Conservation (phyloP, 2,113 vertebrate species). For the Takifugu bimaculatus region DNA sequence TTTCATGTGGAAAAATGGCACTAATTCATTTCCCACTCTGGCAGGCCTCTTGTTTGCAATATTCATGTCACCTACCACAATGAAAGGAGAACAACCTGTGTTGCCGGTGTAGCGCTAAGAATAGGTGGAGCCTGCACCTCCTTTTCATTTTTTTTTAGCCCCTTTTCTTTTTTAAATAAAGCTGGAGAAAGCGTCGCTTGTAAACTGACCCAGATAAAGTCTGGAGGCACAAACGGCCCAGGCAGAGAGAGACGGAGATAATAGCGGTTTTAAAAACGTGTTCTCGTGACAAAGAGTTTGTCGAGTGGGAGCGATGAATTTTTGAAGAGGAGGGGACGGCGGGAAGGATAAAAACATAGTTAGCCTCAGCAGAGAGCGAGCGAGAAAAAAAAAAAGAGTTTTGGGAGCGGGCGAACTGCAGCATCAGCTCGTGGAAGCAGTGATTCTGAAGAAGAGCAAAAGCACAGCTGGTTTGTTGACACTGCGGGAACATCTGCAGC, state of each 20-base stretch:
- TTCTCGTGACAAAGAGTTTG: slow-evolving; percentile 63
- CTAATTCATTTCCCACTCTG: slow-evolving; percentile 56
- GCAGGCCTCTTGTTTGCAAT: slow-evolving; percentile 59
- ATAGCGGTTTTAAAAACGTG: slow-evolving; percentile 33
- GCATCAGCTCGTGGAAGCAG: slow-evolving; percentile 64
- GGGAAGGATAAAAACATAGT: slow-evolving; percentile 2
- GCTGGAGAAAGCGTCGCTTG: slow-evolving; percentile 37
- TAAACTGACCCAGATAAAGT: slow-evolving; percentile 69
- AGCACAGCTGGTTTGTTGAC: slow-evolving; percentile 22
- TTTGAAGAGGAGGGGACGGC: slow-evolving; percentile 57
- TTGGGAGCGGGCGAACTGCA: slow-evolving; percentile 48
- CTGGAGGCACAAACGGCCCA: slow-evolving; percentile 53
- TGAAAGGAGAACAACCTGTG: slow-evolving; percentile 61
- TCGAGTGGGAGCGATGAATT: slow-evolving; percentile 57
- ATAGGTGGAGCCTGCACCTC: slow-evolving; percentile 43
- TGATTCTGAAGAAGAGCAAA: slow-evolving; percentile 55
- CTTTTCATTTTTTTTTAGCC: slow-evolving; percentile 19
- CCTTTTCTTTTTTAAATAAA: slow-evolving; percentile 16
- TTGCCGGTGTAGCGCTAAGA: slow-evolving; percentile 40
- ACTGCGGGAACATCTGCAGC: slow-evolving; percentile 58
- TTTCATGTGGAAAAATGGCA: slow-evolving; percentile 67
- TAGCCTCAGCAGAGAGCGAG: background rate
- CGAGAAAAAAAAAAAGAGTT: slow-evolving; percentile 38
- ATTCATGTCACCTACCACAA: slow-evolving; percentile 64
- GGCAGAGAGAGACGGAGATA: slow-evolving; percentile 6